Evolutionary conservation across 2,113 vertebrate species (phyloP), one percentile per base, ranked within the genome.

Genomic region (Ahaetulla prasina): DNA sequence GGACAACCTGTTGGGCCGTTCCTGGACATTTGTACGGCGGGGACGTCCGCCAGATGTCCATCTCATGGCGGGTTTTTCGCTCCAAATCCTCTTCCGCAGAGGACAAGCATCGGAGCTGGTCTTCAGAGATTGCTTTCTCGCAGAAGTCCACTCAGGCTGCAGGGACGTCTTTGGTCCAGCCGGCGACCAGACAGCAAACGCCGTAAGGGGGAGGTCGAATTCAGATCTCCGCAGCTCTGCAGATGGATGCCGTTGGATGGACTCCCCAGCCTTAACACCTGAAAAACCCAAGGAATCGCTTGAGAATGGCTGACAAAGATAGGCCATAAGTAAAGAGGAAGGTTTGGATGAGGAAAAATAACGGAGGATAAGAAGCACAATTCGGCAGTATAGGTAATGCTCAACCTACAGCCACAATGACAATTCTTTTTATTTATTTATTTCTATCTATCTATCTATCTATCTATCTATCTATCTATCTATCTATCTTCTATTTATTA

Each of bases 201-300:
- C 53, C 98, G 97, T 74, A 99, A 96, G 8, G 98, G 98, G 0
- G 99, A 99, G 0, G 98, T 97, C 0, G 98, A 99, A 96, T 98
- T 99, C 90, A 99, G 97, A 94, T 99, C 99, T 1, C 99, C 99
- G 0, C 99, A 99, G 97, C 99, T 99, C 90, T 98, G 98, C 90
- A 99, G 97, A 96, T 99, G 98, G 90, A 99, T 98, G 55, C 98
- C 98, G 68, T 99, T 98, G 0, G 97, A 95, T 16, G 95, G 94
- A 43, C 43, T 88, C 88, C 96, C 92, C 0, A 95, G 95, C 97
- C 98, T 97, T 0, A 97, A 96, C n/a, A 98, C 97, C 99, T 99
- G 92, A 16, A 89, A 45, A 5, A 12, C 16, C 92, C 0, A 0
- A 43, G 2, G 9, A 74, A 63, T 86, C 0, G 3, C 8, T 18